A percentile compares a stretch with the other conserved stretches of the same genome.
Conservation (phyloP, 1,140 invertebrate genomes). For the Magallana ariakensis region DNA sequence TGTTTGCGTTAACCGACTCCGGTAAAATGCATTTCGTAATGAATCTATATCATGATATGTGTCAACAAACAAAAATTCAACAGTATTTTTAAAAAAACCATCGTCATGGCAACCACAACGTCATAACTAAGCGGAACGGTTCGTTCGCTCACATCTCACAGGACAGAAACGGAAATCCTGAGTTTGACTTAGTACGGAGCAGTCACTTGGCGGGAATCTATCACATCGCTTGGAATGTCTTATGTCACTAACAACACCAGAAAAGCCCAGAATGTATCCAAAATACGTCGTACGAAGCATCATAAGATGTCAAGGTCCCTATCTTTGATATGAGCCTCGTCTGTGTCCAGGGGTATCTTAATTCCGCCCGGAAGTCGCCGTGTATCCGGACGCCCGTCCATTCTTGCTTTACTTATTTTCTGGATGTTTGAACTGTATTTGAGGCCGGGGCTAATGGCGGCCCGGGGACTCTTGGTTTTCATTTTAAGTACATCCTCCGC, state of each 20-base stretch:
- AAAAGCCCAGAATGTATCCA: background rate
- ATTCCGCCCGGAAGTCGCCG: slow-evolving; percentile 45
- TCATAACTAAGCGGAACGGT: background rate
- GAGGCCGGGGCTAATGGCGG: slow-evolving; percentile 8
- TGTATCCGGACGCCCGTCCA: background rate
- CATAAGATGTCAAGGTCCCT: slow-evolving; percentile 75
- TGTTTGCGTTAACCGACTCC: too few species aligned
- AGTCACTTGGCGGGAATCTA: slow-evolving; percentile 19
- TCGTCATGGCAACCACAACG: background rate
- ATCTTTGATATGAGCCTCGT: slow-evolving; percentile 70
- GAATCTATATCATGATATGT: background rate
- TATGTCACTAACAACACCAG: background rate
- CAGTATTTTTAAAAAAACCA: background rate
- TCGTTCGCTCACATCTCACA: background rate
- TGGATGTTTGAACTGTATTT: slow-evolving; percentile 53
- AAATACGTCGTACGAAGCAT: slow-evolving; percentile 14
- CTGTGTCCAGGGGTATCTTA: slow-evolving; percentile 59
- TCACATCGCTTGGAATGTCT: slow-evolving; percentile 1
- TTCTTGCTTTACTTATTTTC: slow-evolving; percentile 27
- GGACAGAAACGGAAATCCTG: background rate
- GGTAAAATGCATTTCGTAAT: too few species aligned
- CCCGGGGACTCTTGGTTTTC: slow-evolving; percentile 50
- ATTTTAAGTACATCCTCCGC: slow-evolving; percentile 66
- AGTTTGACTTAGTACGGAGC: background rate
- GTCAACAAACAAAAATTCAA: background rate